Conservation (phyloP, 2,113 vertebrate genomes). For the Oryzias woworae region DNA sequence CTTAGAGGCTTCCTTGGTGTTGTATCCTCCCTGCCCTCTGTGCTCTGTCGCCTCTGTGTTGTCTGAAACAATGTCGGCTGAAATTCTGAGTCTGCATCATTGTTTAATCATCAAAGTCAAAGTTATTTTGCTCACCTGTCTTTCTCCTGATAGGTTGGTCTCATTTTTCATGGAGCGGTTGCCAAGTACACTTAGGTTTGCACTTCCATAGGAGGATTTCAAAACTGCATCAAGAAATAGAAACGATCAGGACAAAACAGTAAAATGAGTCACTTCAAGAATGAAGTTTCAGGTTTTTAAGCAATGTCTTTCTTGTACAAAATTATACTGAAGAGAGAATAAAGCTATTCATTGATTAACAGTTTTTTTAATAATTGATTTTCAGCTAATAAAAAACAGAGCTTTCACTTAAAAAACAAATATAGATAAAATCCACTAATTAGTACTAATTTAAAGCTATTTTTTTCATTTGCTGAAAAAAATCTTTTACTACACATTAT, state of each 20-base stretch:
- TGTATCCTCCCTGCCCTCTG: conserved; percentile 86
- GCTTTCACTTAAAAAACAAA: too few species aligned
- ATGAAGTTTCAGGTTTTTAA: neutral
- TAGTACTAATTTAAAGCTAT: too few species aligned
- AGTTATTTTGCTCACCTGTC: conserved; percentile 79
- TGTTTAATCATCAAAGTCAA: neutral
- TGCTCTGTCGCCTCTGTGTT: conserved; percentile 80
- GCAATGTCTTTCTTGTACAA: neutral
- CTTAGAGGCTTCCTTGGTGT: conserved; percentile 84
- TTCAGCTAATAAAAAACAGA: too few species aligned
- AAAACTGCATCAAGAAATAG: conserved; percentile 66
- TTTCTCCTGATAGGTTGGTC: conserved; percentile 82
- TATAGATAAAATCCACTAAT: too few species aligned
- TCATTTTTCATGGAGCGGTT: conserved; percentile 89
- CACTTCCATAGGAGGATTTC: conserved; percentile 91
- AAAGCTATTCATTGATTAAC: neutral
- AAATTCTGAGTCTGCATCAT: neutral
- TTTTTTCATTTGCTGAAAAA: too few species aligned
- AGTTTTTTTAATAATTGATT: neutral
- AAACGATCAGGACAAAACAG: neutral
- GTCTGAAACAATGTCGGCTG: conserved; percentile 67
- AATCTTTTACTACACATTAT: too few species aligned
- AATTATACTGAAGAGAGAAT: neutral
- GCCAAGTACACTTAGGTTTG: conserved; percentile 89
- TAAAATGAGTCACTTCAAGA: neutral